Conservation (phyloP, 1,140 invertebrate genomes). For the Drosophila carrolli region DNA sequence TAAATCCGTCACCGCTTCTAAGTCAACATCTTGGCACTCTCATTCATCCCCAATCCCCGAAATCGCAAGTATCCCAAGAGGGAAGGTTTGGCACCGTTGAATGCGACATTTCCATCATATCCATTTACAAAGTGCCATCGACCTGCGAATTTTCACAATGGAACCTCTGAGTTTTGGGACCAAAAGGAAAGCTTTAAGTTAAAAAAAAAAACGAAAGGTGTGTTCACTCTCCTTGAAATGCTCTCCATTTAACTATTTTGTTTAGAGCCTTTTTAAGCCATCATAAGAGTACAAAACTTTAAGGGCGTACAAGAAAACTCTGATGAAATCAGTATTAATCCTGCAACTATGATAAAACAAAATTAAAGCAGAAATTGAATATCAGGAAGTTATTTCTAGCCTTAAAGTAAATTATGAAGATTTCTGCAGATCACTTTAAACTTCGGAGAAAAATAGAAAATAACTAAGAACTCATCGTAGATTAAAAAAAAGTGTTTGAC, state of each 20-base stretch:
- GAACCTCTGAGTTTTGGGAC: not conserved
- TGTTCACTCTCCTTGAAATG: not conserved
- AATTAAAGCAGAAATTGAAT: not conserved
- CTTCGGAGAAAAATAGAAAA: not conserved
- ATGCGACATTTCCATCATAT: conserved; percentile 22
- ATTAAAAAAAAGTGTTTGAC: conserved; percentile 10
- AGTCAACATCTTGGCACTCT: conserved; percentile 63
- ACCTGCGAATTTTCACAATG: not conserved
- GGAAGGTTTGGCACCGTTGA: not conserved
- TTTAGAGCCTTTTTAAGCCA: too few relatives aligned
- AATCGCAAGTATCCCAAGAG: conserved; percentile 50
- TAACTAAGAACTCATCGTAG: not conserved
- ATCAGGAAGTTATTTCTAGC: not conserved
- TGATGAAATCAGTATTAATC: too few relatives aligned
- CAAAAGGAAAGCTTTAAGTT: not conserved
- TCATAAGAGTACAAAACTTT: not conserved
- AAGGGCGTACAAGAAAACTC: too few relatives aligned
- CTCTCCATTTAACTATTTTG: too few relatives aligned
- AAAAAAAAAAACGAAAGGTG: too few relatives aligned
- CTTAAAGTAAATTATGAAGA: not conserved
- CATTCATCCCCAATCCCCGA: conserved; percentile 10
- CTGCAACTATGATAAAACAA: too few relatives aligned
- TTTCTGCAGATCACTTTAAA: not conserved
- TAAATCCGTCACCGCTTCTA: conserved; percentile 48
- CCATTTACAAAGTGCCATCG: conserved; percentile 19